Evolutionary conservation across 2,113 vertebrate species (phyloP), one percentile per base, ranked within the genome.

Genomic region (Scopus umbretta): DNA sequence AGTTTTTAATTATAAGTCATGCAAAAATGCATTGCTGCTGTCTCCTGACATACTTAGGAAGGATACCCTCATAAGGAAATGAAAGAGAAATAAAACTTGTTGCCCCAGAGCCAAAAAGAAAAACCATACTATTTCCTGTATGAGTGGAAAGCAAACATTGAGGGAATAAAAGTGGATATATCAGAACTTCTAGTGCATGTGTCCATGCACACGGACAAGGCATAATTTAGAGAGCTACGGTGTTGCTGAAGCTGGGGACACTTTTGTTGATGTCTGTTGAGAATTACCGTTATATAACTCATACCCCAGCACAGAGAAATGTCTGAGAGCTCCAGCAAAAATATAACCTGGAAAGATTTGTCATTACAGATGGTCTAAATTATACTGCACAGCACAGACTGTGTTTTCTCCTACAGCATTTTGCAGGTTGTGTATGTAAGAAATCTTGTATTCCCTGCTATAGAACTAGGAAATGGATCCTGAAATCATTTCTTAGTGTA

Each of bases 341-440:
- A 62, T 38, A 20, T 34, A 83, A 11, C 83, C 95, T 84, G 80
- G 68, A 73, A 94, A 70, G 68, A 74, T 84, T 86, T 91, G 47
- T 74, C 91, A 89, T 81, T 91, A 59, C 72, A 89, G 72, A 91
- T 92, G 89, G 89, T 86, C 80, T 70, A 47, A 95, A 86, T 58
- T 80, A 63, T 21, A 49, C 71, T 30, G 55, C 72, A 80, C 50
- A 86, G 73, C 89, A 74, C 84, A 87, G 82, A 42, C 50, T 80
- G 38, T 88, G 82, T 84, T 91, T 76, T 88, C 58, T 90, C 50
- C 55, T 45, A 14, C 55, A 76, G 75, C n/a, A 45, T 88, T 95
- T 76, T 91, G 50, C 50, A 80, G 68, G 83, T 40, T 74, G 34
- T 63, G 7, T 55, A 14, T 50, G 9, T 74, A 80, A 75, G 80